Percentiles rank a stretch among this genome's conserved stretches.
Evolutionary conservation across 2,113 vertebrate species (phyloP).

Genomic region (Scomber scombrus): DNA sequence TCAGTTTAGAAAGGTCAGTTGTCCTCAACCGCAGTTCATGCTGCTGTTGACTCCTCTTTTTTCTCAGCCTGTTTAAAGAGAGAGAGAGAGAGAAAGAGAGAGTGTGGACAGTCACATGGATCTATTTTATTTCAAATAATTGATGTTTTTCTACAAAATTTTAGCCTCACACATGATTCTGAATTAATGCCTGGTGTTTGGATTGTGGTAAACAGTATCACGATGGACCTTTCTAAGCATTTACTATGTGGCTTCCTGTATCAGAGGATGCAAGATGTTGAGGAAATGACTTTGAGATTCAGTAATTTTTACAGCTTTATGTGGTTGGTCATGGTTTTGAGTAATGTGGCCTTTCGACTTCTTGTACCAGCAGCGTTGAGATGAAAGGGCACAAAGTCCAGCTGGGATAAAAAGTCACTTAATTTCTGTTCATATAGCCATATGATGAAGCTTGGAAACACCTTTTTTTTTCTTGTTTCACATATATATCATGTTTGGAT

Average conservation of each 20-base stretch:
- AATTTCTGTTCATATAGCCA: not conserved
- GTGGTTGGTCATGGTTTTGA: constrained; percentile 62
- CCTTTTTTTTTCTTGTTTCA: not conserved
- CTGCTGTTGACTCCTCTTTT: no score
- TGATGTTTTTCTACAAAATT: no score
- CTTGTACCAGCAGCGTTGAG: constrained; percentile 19
- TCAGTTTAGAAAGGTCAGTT: no score
- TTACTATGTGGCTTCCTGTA: constrained; percentile 62
- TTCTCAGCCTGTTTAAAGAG: no score
- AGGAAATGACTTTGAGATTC: constrained; percentile 68
- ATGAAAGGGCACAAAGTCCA: not conserved
- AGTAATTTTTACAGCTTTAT: constrained; percentile 70
- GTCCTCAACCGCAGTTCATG: no score
- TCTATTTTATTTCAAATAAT: no score
- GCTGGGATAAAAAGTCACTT: not conserved
- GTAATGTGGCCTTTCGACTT: constrained; percentile 44
- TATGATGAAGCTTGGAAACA: not conserved
- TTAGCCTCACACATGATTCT: not conserved
- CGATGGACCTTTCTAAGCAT: constrained; percentile 36
- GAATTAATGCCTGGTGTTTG: constrained; percentile 32
- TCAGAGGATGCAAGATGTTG: constrained; percentile 62
- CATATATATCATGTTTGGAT: not conserved
- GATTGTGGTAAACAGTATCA: constrained; percentile 46
- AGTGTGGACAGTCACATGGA: no score
- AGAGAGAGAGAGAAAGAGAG: no score